A percentile compares a stretch with the other conserved stretches of the same genome.
Evolutionary conservation across 2,113 vertebrate genomes (phyloP).

Genomic region (Copsychus sechellarum): DNA sequence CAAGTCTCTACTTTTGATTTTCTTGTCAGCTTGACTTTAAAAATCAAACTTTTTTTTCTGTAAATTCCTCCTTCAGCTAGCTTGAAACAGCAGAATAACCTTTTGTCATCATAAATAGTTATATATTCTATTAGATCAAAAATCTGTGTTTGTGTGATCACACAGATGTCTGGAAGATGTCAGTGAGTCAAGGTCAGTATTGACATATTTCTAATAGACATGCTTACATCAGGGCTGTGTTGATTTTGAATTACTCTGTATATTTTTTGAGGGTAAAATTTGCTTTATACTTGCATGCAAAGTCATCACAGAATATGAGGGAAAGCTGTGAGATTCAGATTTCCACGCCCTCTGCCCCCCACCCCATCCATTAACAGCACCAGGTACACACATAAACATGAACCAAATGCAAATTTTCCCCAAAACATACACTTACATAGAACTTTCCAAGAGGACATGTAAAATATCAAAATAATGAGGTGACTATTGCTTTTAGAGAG

Average conservation of each 20-base stretch:
- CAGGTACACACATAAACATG: background rate
- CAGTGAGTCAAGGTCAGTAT: background rate
- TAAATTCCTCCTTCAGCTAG: background rate
- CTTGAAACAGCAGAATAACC: background rate
- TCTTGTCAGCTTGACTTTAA: background rate
- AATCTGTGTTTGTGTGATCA: background rate
- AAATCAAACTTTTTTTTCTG: background rate
- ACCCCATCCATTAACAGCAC: background rate
- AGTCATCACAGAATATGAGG: background rate
- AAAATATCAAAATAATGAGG: background rate
- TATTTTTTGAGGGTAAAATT: background rate
- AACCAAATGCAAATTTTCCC: background rate
- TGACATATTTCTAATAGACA: background rate
- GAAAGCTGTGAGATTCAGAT: background rate
- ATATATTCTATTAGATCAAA: background rate
- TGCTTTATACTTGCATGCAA: background rate
- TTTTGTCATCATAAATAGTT: background rate
- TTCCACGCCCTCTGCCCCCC: fast-evolving
- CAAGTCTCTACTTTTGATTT: background rate
- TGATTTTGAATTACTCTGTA: background rate
- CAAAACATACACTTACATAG: background rate
- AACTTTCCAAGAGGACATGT: background rate
- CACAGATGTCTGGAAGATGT: background rate
- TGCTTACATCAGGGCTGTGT: background rate
- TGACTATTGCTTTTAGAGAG: background rate